phyloP scores from a whole-genome alignment of 2,113 vertebrate species.

The Cochlearius cochlearius region DNA sequence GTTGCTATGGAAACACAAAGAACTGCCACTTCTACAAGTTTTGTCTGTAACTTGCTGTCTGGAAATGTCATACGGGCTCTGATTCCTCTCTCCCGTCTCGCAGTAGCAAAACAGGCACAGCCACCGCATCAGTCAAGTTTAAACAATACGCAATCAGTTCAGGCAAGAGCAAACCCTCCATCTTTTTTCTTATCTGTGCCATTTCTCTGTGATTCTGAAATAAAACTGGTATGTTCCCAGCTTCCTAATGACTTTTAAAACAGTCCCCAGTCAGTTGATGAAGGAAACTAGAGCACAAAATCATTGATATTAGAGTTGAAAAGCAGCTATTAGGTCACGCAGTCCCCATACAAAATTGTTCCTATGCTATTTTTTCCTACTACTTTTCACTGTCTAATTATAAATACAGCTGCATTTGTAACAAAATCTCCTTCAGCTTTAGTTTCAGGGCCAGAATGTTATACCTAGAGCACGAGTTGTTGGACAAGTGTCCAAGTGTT shows the following conservation, averaged over 20 bases:
- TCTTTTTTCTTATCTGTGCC: neutral
- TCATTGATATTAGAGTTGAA: neutral
- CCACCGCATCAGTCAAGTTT: neutral
- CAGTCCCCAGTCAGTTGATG: neutral
- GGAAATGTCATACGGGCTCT: conserved; percentile 1
- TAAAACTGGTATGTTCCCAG: neutral
- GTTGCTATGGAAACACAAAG: conserved; percentile 72
- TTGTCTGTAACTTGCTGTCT: neutral
- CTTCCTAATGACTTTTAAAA: conserved; percentile 36
- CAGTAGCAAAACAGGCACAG: neutral
- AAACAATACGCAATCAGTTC: neutral
- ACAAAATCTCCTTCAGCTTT: conserved; percentile 32
- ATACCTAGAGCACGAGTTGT: neutral
- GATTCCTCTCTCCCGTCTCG: neutral
- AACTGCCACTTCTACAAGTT: conserved; percentile 29
- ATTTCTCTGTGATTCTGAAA: neutral
- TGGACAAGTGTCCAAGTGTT: neutral
- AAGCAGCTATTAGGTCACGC: conserved; percentile 31
- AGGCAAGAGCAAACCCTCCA: neutral
- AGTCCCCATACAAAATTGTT: conserved; percentile 9
- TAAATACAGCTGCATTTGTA: conserved; percentile 50
- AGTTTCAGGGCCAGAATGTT: conserved; percentile 19
- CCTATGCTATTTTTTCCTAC: conserved; percentile 49
- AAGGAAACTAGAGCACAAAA: conserved; percentile 22
- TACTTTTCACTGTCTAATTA: conserved; percentile 48